These are phyloP conservation scores for Tapirus terrestris DNA, from an alignment of 2,113 vertebrate genomes.

Conservation along the genomic window DNA sequence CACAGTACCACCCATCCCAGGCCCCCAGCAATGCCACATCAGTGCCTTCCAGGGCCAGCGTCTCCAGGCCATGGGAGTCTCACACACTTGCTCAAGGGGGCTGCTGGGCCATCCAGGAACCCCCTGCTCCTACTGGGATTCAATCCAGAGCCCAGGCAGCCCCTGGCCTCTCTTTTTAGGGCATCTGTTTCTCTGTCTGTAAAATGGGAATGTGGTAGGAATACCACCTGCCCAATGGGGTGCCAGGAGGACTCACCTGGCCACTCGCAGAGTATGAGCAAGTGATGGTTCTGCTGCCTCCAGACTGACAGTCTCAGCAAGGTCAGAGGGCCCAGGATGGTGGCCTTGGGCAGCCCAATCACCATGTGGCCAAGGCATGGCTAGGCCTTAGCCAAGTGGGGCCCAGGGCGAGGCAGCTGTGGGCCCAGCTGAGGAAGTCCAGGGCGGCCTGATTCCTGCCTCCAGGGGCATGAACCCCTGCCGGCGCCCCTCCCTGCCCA, in stretches of 20 bases:
- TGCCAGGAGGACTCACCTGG: neutral
- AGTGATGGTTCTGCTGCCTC: neutral
- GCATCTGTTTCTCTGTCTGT: neutral
- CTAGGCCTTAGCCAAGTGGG: neutral
- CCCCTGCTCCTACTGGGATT: neutral
- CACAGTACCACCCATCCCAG: constrained; percentile 35
- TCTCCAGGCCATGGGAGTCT: neutral
- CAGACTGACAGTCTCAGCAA: neutral
- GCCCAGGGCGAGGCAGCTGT: neutral
- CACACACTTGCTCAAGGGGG: neutral
- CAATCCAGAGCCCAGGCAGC: neutral
- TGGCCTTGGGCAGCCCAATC: neutral
- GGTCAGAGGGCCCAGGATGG: neutral
- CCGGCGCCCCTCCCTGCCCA: neutral
- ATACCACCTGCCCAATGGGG: rapidly evolving
- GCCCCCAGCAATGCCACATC: neutral
- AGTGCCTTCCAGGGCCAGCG: neutral
- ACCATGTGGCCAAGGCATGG: neutral
- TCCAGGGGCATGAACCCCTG: neutral
- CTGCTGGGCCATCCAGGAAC: neutral
- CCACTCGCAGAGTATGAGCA: neutral
- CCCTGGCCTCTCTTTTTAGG: neutral
- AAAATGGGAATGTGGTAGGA: neutral
- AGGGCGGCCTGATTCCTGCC: neutral
- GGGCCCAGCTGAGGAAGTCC: neutral